Conservation (phyloP, 2,113 vertebrate species). For the Sceloporus undulatus region DNA sequence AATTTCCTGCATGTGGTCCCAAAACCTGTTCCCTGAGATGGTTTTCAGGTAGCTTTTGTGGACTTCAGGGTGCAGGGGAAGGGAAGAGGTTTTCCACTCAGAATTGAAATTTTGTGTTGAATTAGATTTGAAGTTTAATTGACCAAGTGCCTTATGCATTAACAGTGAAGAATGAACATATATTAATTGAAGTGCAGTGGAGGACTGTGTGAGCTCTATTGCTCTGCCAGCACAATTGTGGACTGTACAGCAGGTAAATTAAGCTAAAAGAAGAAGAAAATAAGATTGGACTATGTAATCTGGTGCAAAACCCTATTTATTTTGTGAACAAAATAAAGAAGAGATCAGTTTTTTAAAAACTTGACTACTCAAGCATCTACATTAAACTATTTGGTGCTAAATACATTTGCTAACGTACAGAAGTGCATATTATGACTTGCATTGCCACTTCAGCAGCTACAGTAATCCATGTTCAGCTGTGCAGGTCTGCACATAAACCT, state of each 20-base stretch:
- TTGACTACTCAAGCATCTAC: neutral
- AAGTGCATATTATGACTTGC: neutral
- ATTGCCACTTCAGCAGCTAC: neutral
- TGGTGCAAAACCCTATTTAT: neutral
- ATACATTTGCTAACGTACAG: too few species aligned
- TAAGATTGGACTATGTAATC: neutral
- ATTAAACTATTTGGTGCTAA: too few species aligned
- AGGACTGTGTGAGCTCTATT: neutral
- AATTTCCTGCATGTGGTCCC: too few species aligned
- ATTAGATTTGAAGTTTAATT: accelerated
- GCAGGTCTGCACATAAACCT: neutral
- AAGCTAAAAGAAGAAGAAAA: neutral
- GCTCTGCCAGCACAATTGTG: neutral
- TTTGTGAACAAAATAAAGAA: neutral
- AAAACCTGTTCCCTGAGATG: too few species aligned
- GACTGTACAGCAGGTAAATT: neutral
- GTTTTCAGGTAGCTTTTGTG: too few species aligned
- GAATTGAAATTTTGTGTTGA: too few species aligned
- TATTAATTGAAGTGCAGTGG: neutral
- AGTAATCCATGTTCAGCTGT: neutral
- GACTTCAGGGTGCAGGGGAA: too few species aligned
- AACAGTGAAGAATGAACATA: neutral
- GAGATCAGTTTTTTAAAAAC: neutral
- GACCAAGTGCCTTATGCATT: accelerated
- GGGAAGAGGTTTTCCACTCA: too few species aligned